Conservation (phyloP, 2,888 invertebrate species). For the Deilephila porcellus region DNA sequence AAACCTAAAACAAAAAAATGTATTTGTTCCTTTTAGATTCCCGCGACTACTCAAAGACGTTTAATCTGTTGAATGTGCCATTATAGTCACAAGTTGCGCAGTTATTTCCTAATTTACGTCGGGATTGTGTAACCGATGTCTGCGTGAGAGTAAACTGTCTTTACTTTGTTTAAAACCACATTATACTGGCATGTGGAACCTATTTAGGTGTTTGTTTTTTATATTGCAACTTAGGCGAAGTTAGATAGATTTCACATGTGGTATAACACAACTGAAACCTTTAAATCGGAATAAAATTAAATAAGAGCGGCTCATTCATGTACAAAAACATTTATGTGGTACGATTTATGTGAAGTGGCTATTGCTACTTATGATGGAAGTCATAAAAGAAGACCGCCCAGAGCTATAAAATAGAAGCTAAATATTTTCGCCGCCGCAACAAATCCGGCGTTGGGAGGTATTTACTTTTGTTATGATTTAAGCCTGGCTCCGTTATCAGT, state of each 20-base stretch:
- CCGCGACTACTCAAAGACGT: slow-evolving; percentile 60
- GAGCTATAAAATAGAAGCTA: background rate
- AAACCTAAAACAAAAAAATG: slow-evolving; percentile 15
- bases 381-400: slow-evolving; percentile 1
- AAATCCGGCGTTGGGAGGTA: background rate
- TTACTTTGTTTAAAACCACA: slow-evolving; percentile 40
- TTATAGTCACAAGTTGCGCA: slow-evolving; percentile 77
- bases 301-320: background rate
- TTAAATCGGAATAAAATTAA: background rate
- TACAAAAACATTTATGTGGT: background rate
- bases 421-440: background rate
- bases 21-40: slow-evolving; percentile 47
- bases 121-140: slow-evolving; percentile 48
- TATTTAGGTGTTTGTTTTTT: background rate
- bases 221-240: background rate
- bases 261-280: background rate
- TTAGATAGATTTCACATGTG: background rate
- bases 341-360: background rate
- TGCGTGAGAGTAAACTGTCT: slow-evolving; percentile 38
- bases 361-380: background rate
- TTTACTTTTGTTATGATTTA: background rate
- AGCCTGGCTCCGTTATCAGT: background rate
- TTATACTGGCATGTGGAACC: background rate
- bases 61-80: slow-evolving; percentile 78
- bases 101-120: slow-evolving; percentile 76